Conservation (phyloP, 2,797 vertebrate species). For the Etheostoma perlongum region DNA sequence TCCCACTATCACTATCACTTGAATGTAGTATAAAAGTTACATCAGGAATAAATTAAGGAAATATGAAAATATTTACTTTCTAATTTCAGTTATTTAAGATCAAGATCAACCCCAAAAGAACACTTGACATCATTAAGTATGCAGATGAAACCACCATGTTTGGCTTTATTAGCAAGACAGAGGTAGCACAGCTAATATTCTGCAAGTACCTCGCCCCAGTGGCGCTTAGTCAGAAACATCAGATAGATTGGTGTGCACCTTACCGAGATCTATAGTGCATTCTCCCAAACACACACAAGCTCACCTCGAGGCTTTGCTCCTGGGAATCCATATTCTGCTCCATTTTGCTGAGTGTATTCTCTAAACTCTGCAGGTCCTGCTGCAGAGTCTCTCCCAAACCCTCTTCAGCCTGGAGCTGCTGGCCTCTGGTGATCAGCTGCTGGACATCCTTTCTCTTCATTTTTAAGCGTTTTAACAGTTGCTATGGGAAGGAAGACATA, state of each 20-base stretch:
- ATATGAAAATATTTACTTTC: background rate
- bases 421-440: constrained; percentile 89
- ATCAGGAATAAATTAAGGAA: background rate
- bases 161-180: constrained; percentile 1
- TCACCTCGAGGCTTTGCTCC: constrained; percentile 92
- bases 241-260: background rate
- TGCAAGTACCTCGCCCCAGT: background rate
- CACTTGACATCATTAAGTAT: constrained; percentile 6
- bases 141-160: background rate
- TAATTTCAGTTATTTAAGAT: background rate
- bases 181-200: constrained; percentile 1
- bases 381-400: constrained; percentile 85
- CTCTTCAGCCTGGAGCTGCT: constrained; percentile 88
- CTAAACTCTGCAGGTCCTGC: constrained; percentile 86
- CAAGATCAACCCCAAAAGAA: background rate
- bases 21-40: background rate
- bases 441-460: constrained; percentile 91
- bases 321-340: constrained; percentile 91
- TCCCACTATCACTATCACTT: background rate
- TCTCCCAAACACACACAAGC: constrained; percentile 8
- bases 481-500: constrained; percentile 75
- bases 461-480: constrained; percentile 90
- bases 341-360: constrained; percentile 88
- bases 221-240: background rate
- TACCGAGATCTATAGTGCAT: background rate